phyloP scores from a whole-genome alignment of 2,888 invertebrate species.

The Habroteleia sp. region DNA sequence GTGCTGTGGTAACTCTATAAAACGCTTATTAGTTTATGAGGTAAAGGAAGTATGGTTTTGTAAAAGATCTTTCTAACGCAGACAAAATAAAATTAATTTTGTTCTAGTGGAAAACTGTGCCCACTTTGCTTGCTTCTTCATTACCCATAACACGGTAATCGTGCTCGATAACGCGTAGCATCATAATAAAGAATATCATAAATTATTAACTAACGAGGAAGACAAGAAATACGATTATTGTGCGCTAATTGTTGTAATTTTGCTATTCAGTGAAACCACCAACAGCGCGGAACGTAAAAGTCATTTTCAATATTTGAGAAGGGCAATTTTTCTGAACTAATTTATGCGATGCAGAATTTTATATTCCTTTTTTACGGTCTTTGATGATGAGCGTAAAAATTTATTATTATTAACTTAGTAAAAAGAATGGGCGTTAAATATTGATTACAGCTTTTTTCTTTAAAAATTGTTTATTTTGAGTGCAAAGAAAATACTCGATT shows the following conservation, averaged over 20 bases:
- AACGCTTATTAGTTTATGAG: conserved; percentile 53
- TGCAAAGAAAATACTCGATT: too few species aligned
- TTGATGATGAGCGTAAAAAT: conserved; percentile 20
- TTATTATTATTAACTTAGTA: conserved; percentile 12
- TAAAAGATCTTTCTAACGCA: conserved; percentile 34
- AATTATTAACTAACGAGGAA: conserved; percentile 49
- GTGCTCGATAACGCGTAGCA: conserved; percentile 33
- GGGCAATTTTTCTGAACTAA: conserved; percentile 38
- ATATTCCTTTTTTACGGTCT: conserved; percentile 13
- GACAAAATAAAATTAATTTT: conserved; percentile 42
- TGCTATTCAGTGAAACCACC: conserved; percentile 44
- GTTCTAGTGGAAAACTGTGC: conserved; percentile 36
- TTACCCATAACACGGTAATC: conserved; percentile 42
- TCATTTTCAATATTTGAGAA: conserved; percentile 38
- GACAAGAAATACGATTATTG: conserved; percentile 42
- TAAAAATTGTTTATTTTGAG: too few species aligned
- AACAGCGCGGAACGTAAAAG: conserved; percentile 26
- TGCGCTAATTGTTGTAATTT: conserved; percentile 41
- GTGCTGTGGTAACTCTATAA: conserved; percentile 27
- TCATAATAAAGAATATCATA: conserved; percentile 44
- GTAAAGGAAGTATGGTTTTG: conserved; percentile 38
- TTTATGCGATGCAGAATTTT: conserved; percentile 22
- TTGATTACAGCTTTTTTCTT: too few species aligned
- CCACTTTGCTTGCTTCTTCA: conserved; percentile 38
- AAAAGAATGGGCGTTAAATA: too few species aligned